Percentiles rank a stretch among this genome's conserved stretches.
phyloP scores from a whole-genome alignment of 1,140 invertebrate species.

The Eriocheir sinensis region DNA sequence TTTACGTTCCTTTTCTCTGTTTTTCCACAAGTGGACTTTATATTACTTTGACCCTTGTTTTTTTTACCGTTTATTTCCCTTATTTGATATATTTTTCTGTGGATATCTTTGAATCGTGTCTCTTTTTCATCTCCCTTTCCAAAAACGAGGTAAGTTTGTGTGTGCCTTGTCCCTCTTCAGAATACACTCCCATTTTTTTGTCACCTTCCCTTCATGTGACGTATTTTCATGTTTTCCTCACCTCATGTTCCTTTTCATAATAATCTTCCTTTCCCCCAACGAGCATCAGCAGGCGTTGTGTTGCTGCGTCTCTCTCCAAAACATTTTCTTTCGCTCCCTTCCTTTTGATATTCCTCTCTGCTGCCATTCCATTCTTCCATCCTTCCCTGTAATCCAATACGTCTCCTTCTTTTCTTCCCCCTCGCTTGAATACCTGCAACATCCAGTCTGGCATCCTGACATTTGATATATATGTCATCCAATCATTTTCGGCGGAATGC shows the following conservation, averaged over 20 bases:
- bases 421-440: slow-evolving; percentile 6
- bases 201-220: too few relatives aligned
- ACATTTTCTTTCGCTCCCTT: not conserved
- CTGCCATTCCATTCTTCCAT: slow-evolving; percentile 13
- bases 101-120: not conserved
- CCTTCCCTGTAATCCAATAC: not conserved
- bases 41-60: not conserved
- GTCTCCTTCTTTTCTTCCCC: slow-evolving; percentile 2
- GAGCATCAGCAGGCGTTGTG: not conserved
- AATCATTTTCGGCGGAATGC: not conserved
- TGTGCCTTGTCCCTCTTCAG: too few relatives aligned
- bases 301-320: not conserved
- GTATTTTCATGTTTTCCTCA: too few relatives aligned
- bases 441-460: not conserved
- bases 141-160: too few relatives aligned
- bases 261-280: too few relatives aligned
- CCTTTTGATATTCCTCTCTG: not conserved
- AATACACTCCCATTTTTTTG: too few relatives aligned
- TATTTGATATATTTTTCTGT: not conserved
- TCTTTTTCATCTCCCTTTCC: not conserved
- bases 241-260: too few relatives aligned
- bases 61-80: not conserved
- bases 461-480: not conserved
- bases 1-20: not conserved
- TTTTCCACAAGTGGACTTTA: too few relatives aligned